A percentile compares a stretch with the other conserved stretches of the same genome.
phyloP scores from a whole-genome alignment of 2,113 vertebrate genomes.

The Prinia subflava region DNA sequence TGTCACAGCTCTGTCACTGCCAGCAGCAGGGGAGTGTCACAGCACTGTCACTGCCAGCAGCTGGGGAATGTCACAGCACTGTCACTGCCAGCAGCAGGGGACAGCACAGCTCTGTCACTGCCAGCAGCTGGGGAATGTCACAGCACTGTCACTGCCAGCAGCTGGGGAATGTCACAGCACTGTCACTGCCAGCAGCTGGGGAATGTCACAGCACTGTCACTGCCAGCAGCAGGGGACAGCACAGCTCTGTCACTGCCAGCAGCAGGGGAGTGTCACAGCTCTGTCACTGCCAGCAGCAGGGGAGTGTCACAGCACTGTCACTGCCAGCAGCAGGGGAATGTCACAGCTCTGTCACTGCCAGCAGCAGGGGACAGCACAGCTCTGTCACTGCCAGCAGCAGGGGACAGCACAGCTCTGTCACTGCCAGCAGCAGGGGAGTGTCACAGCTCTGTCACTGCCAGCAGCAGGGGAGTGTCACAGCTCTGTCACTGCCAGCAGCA shows the following conservation, averaged over 20 bases:
- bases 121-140: background rate
- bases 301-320: background rate
- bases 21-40: background rate
- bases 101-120: background rate
- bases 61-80: background rate
- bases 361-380: background rate
- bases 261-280: background rate
- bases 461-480: background rate
- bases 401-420: background rate
- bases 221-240: background rate
- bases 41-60: background rate
- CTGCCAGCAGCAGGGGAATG: background rate
- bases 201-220: background rate
- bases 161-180: background rate
- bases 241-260: background rate
- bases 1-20: background rate
- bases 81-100: background rate
- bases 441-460: background rate
- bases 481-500: background rate
- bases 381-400: background rate
- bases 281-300: background rate
- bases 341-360: background rate
- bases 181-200: background rate
- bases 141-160: background rate
- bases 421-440: background rate